Base-by-base conservation (phyloP, 1,140 invertebrate species). In the Drosophila orena region DNA sequence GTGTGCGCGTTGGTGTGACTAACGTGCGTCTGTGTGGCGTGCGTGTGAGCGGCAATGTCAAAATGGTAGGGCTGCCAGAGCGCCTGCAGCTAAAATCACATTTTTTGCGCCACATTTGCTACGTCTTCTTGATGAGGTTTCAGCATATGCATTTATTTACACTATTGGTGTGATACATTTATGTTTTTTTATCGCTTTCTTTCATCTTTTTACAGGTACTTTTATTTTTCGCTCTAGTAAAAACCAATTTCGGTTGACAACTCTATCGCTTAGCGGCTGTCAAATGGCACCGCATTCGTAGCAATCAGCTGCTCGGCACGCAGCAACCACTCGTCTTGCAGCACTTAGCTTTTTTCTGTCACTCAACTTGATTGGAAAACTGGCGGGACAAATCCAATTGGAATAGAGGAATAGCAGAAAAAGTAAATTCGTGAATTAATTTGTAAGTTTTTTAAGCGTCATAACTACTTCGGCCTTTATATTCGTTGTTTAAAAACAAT, bases 21-120 rank as follows among this genome's bases (percentile, higher is more conserved):
- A 47, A 22, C 1, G 5, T 62, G 22, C 69, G 62, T 59, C 47
- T 81, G 81, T 86, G 46, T 88, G 59, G 38, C 34, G 47, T 86
- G 6, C 65, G 60, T 86, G 83, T 72, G 61, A 76, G 75, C 65
- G 69, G 83, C 79, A 76, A 40, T 76, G 58, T 54, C 65, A 69
- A 34, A 27, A 43, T 2, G n/a, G 4, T 37, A 79, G 81, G 58
- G 81, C 59, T 86, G 58, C 49, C 83, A 83, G 20, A 4, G 12
- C 24, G 8, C 30, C 2, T 10, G 0, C 0, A 2, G 0, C 4
- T 5, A 1, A 6, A 7, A 0, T 1, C 15, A 5, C 4, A 0
- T 20, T 52, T 52, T 12, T 35, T 12, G 5, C 2, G 11, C 1
- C 11, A 3, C 2, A 0, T 7, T 52, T 20, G 34, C 12, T 3